Evolutionary conservation across 2,888 invertebrate species (phyloP), one percentile per base, ranked within the genome.

Genomic region (Callyntrura sp.): DNA sequence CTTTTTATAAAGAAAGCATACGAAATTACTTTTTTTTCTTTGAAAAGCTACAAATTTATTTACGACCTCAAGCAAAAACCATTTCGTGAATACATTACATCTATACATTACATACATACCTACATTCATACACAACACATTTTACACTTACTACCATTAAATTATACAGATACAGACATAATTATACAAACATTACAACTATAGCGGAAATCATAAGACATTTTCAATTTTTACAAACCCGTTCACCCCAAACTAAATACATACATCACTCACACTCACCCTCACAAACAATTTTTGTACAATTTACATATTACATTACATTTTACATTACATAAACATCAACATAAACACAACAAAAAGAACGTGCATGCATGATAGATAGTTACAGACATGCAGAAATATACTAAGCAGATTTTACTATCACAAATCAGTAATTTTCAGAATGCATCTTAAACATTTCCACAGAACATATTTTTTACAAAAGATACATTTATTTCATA

Each of bases 41-140:
- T 1, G 23, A 17, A 65, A 65, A 28, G 28, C 23, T 65, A 57
- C 57, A 17, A 57, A 79, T 73, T 43, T 25, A 83, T 48, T 68
- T 20, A 51, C 23, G 23, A 20, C 17, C 45, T 12, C 20, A 62
- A 0, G 62, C 81, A 79, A 23, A 12, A 48, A 23, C 0, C 51
- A 23, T 23, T 76, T 23, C 43, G 35, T 17, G 17, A 12, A 35
- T n/a, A 62, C 65, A 12, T 12, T 14, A 65, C 0, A 28, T 23
- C 20, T 23, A 23, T 5, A 62, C 28, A 65, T 12, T 5, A 60
- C 60, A n/a, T n/a, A 28, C 65, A 65, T 28, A 28, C 17, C 11
- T 65, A 28, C 14, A 12, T 28, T 28, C 65, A 20, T 6, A 12
- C 1, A 65, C 62, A 62, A 23, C 23, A 65, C 65, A n/a, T n/a